Conservation (phyloP, 1,140 invertebrate species). For the Philotrypesis tridentata region DNA sequence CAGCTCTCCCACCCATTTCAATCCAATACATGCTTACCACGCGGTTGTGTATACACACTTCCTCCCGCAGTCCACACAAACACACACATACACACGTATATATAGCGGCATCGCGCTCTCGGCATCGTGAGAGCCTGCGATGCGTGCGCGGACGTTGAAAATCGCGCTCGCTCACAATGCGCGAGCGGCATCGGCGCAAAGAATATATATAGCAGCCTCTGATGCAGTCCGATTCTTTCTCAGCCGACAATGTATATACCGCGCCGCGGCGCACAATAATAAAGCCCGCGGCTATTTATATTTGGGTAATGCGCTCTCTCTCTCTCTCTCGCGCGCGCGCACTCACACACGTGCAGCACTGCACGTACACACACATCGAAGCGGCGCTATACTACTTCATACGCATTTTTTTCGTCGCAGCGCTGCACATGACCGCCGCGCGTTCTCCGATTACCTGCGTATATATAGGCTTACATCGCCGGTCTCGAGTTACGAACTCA, state of each 20-base stretch:
- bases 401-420: neutral
- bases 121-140: too few species aligned
- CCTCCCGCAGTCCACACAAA: too few species aligned
- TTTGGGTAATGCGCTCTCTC: neutral
- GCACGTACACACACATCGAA: neutral
- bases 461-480: constrained; percentile 3
- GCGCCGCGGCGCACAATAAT: neutral
- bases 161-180: too few species aligned
- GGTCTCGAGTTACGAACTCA: constrained; percentile 13
- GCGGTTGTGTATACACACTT: too few species aligned
- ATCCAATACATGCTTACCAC: too few species aligned
- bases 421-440: neutral
- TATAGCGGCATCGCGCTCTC: too few species aligned
- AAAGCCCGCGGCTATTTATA: neutral
- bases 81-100: too few species aligned
- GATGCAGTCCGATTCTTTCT: neutral
- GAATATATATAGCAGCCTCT: neutral
- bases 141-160: too few species aligned
- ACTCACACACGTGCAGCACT: too few species aligned
- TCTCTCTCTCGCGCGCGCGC: too few species aligned
- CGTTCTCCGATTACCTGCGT: neutral
- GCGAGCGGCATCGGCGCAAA: too few species aligned
- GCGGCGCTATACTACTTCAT: neutral
- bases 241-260: neutral
- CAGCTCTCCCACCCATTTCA: too few species aligned